These are phyloP conservation scores for Erinaceus europaeus DNA, from an alignment of 2,113 vertebrate species.

Conservation along the genomic window DNA sequence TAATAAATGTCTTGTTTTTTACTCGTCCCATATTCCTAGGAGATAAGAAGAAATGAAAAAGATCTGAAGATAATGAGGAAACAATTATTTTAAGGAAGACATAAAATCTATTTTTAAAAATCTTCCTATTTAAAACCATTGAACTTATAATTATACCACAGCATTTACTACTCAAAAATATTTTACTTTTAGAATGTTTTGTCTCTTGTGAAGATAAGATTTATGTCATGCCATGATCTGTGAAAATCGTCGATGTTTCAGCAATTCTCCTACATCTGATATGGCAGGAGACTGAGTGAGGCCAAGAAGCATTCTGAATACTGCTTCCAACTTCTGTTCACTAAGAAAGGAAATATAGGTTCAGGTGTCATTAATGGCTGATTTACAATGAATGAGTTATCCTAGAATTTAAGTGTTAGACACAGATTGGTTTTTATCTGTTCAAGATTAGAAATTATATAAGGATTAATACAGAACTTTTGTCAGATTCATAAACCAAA, in stretches of 20 bases:
- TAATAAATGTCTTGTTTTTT: not conserved
- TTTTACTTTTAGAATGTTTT: conserved; percentile 6
- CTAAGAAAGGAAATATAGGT: not conserved
- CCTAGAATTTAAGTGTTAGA: not conserved
- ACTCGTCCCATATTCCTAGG: not conserved
- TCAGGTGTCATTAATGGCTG: not conserved
- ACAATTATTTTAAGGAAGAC: not conserved
- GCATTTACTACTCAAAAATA: conserved; percentile 27
- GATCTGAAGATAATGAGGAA: conserved; percentile 16
- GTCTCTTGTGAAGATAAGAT: conserved; percentile 18
- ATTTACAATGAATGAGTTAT: not conserved
- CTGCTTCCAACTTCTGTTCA: not conserved
- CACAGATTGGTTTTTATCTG: not conserved
- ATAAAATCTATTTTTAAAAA: not conserved
- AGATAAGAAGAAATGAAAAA: not conserved
- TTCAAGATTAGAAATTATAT: not conserved
- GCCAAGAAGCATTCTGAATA: not conserved
- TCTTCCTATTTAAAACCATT: conserved; percentile 32
- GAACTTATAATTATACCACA: conserved; percentile 24
- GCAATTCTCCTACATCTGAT: not conserved
- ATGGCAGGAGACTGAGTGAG: not conserved
- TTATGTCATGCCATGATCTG: not conserved
- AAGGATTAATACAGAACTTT: conserved; percentile 12
- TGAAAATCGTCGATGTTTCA: conserved; percentile 6
- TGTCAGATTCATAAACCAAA: conserved; percentile 7